Conservation (phyloP, 2,888 invertebrate species). For the Ischnura elegans region DNA sequence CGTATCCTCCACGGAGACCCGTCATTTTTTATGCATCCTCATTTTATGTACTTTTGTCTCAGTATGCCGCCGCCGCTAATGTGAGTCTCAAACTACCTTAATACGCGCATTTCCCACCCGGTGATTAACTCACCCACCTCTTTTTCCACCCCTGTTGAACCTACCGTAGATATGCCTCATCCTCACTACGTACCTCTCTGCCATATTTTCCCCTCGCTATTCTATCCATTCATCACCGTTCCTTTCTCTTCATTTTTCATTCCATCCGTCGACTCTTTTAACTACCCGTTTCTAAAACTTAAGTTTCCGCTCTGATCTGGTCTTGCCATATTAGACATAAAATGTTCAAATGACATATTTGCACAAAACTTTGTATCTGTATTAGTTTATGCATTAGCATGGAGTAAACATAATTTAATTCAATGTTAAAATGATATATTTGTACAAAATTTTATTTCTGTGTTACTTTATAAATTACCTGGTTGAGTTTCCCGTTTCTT, state of each 20-base stretch:
- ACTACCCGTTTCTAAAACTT: too few species aligned
- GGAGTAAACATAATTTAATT: too few species aligned
- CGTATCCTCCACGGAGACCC: constrained; percentile 39
- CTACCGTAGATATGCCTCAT: background rate
- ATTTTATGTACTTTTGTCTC: background rate
- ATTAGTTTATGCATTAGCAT: too few species aligned
- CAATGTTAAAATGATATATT: too few species aligned
- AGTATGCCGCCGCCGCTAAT: constrained; percentile 10
- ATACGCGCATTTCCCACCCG: constrained; percentile 40
- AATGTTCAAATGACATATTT: too few species aligned
- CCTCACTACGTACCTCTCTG: background rate
- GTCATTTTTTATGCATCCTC: background rate
- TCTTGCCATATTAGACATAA: too few species aligned
- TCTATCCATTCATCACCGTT: constrained; percentile 27
- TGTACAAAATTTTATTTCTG: too few species aligned
- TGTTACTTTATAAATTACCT: too few species aligned
- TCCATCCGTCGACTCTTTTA: background rate
- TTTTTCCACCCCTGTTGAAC: background rate
- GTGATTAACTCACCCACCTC: background rate
- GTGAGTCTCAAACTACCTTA: constrained; percentile 48
- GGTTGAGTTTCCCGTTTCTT: too few species aligned
- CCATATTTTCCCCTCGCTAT: background rate
- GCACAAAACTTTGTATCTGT: too few species aligned
- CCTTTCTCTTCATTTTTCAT: background rate
- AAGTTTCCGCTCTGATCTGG: too few species aligned